Base-by-base conservation (phyloP, 37 sponge, comb jelly and placozoan genomes). In the Geodia barretti region DNA sequence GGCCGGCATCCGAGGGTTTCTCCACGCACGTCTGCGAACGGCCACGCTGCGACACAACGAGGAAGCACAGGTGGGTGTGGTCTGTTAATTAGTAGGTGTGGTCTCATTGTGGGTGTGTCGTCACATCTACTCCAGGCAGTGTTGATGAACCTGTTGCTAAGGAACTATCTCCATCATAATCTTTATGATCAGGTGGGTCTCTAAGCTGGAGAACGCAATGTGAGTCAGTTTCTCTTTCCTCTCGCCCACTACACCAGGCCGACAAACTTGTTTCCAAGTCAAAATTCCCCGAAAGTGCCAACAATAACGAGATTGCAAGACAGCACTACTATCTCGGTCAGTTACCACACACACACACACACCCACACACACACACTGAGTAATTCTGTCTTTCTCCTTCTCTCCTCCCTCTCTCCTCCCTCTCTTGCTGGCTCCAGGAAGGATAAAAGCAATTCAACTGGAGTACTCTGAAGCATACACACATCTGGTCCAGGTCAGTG, bases 151-250 rank as follows among this genome's bases (percentile, higher is more conserved):
- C 89, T 98, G 21, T 80, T 98, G 29, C 94, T 98, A 9, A 60
- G 96, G 25, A 98, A 98, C 87, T 93, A 91, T 73, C 83, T 98
- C 54, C 94, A 98, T 54, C 93, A 95, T 85, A 95, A 93, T 72
- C 88, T 98, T 25, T 98, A 92, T 81, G 96, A 95, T 26, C 99
- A 95, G 81, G 92, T 84, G 7, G 63, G 77, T 61, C 23, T 14
- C 14, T 47, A 47, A 14, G 54, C 7, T 47, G 54, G 54, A 47
- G 14, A 14, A 47, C 7, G n/a, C n/a, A n/a, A n/a, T n/a, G n/a
- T n/a, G n/a, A n/a, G n/a, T n/a, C n/a, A n/a, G n/a, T n/a, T n/a
- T n/a, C n/a, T n/a, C n/a, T n/a, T n/a, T n/a, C n/a, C n/a, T n/a
- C n/a, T n/a, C n/a, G n/a, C n/a, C n/a, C n/a, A n/a, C n/a, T n/a